Percentiles rank a stretch among this genome's conserved stretches.
These are phyloP conservation scores for Indicator maculatus DNA, from an alignment of 2,113 vertebrate genomes.

Conservation along the genomic window DNA sequence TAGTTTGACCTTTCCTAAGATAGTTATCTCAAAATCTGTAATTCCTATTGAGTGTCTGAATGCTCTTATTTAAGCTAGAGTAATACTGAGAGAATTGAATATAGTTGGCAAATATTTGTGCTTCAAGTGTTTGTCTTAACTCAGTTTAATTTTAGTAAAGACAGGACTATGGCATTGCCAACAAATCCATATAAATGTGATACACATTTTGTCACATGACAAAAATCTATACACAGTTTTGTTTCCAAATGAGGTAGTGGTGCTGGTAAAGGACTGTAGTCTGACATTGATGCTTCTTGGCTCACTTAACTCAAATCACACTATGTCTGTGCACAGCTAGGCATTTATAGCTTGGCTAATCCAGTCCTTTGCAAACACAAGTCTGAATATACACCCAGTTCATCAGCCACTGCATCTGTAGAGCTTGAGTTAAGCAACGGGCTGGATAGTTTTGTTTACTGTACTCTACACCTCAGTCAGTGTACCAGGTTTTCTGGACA, in stretches of 20 bases:
- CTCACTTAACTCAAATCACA: neutral
- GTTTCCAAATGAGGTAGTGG: neutral
- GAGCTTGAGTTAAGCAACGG: neutral
- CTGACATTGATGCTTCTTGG: neutral
- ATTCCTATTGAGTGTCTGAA: neutral
- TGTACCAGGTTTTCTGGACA: neutral
- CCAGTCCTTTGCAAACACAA: neutral
- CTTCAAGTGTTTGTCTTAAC: neutral
- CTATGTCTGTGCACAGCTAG: neutral
- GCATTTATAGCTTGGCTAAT: neutral
- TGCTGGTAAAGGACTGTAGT: neutral
- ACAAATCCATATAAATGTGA: neutral
- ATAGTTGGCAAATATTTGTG: neutral
- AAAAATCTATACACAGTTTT: neutral
- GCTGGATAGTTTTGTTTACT: neutral
- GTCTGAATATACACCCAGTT: neutral
- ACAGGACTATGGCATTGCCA: neutral
- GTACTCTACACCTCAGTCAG: neutral
- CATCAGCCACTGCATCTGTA: neutral
- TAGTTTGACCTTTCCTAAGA: neutral
- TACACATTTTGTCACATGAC: accelerated
- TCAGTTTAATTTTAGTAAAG: neutral
- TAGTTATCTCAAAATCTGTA: neutral
- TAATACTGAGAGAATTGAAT: neutral
- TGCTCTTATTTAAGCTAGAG: neutral